These are phyloP conservation scores for Sinocyclocheilus grahami DNA, from an alignment of 2,113 vertebrate species.

Conservation along the genomic window DNA sequence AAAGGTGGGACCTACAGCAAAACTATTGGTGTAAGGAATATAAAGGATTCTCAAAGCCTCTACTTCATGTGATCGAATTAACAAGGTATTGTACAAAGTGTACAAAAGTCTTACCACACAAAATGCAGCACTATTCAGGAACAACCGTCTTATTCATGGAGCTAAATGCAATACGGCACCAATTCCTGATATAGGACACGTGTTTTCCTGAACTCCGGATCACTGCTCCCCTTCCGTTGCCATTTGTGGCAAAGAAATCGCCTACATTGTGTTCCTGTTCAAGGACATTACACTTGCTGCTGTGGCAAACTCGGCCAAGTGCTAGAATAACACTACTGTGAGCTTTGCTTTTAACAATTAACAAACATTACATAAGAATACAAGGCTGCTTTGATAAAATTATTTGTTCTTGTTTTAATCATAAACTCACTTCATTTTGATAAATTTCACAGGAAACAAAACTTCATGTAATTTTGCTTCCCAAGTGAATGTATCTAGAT, in stretches of 20 bases:
- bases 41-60: background rate
- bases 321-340: background rate
- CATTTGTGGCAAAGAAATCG: background rate
- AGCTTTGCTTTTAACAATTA: conserved; percentile 1
- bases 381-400: background rate
- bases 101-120: background rate
- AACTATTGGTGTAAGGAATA: background rate
- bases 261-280: background rate
- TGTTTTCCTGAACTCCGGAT: background rate
- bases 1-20: background rate
- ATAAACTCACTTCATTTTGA: too few species aligned
- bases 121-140: background rate
- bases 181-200: background rate
- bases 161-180: background rate
- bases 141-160: conserved; percentile 9
- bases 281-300: background rate
- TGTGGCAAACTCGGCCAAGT: background rate
- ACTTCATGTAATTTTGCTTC: too few species aligned
- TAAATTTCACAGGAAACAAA: too few species aligned
- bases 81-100: background rate
- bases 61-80: conserved; percentile 9
- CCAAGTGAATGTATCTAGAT: too few species aligned
- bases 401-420: too few species aligned
- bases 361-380: background rate
- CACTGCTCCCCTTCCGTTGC: background rate